These are phyloP conservation scores for Forbesichthys papilliferus DNA, from an alignment of 2,113 vertebrate species.

Conservation along the genomic window DNA sequence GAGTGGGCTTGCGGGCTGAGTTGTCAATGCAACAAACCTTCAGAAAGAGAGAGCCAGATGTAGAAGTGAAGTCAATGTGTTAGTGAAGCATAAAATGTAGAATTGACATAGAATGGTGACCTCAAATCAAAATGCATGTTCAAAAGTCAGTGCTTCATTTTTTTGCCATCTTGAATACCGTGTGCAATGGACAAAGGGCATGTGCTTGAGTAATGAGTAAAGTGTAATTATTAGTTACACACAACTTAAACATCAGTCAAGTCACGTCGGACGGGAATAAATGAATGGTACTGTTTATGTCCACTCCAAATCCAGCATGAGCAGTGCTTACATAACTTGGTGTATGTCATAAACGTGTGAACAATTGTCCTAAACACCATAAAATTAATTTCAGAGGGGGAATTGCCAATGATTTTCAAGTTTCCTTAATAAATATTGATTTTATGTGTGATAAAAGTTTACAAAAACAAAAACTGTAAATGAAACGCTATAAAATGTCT, in stretches of 20 bases:
- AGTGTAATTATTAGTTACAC: constrained; percentile 35
- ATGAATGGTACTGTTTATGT: constrained; percentile 40
- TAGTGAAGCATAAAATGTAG: too few relatives aligned
- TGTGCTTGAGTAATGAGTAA: not conserved
- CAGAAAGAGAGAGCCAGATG: too few relatives aligned
- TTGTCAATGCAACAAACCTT: too few relatives aligned
- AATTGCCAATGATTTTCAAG: constrained; percentile 32
- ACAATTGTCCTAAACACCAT: constrained; percentile 42
- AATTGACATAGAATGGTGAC: too few relatives aligned
- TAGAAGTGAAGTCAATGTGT: too few relatives aligned
- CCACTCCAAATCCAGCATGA: constrained; percentile 27
- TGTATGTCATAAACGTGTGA: constrained; percentile 26
- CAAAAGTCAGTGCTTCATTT: too few relatives aligned
- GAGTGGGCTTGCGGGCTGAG: too few relatives aligned
- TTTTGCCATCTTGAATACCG: too few relatives aligned
- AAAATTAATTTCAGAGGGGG: constrained; percentile 8
- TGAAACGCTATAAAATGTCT: constrained; percentile 11
- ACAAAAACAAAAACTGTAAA: constrained; percentile 22
- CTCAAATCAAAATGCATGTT: too few relatives aligned
- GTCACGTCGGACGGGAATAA: constrained; percentile 5
- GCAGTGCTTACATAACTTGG: constrained; percentile 42
- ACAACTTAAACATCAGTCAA: constrained; percentile 48
- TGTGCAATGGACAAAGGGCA: too few relatives aligned
- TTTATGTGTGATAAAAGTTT: constrained; percentile 34
- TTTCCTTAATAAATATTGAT: constrained; percentile 17